Conservation (phyloP, 2,888 invertebrate genomes). For the Oscheius sp. region DNA sequence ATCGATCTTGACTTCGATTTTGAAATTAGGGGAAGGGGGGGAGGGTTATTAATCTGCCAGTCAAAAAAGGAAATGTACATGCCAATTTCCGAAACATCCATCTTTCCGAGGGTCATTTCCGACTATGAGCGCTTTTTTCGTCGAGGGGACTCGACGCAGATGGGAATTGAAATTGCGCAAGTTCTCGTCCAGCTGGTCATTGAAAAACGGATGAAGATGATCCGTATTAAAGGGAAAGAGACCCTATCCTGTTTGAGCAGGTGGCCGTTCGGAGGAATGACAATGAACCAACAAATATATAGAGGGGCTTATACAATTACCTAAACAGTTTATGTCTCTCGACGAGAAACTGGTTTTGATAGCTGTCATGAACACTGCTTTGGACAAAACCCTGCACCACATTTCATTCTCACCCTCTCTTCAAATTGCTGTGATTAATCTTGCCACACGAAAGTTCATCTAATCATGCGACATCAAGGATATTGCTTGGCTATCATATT, state of each 20-base stretch:
- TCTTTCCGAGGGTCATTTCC: constrained; percentile 10
- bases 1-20: too few species aligned
- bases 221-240: not conserved
- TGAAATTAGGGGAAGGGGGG: too few species aligned
- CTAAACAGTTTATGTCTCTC: not conserved
- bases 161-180: too few species aligned
- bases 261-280: constrained; percentile 6
- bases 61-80: too few species aligned
- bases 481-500: not conserved
- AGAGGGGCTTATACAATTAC: not conserved
- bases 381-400: not conserved
- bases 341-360: not conserved
- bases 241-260: constrained; percentile 6
- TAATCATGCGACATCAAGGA: constrained; percentile 12
- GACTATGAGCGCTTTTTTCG: constrained; percentile 7
- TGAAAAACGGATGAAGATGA: not conserved
- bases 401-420: constrained; percentile 10
- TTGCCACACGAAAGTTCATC: constrained; percentile 2
- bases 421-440: constrained; percentile 13
- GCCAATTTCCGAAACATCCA: not conserved
- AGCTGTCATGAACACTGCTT: constrained; percentile 2
- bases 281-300: too few species aligned
- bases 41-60: constrained; percentile 14
- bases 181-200: not conserved
- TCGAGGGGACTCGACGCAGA: not conserved